Percentiles rank a stretch among this genome's conserved stretches.
These are phyloP conservation scores for Mus musculus DNA, from an alignment of 2,113 vertebrate genomes.

Conservation along the genomic window GRCm39 chrX:154381001-154381500, in stretches of 20 bases:
- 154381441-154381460: conserved; percentile 28
- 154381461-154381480: not conserved
- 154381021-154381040: not conserved
- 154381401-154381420: conserved; percentile 51
- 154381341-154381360: conserved; percentile 74
- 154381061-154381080: not conserved
- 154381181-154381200: not conserved
- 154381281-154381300: conserved; percentile 72
- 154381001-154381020: not conserved
- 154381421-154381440: not conserved
- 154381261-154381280: conserved; percentile 70
- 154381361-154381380: conserved; percentile 62
- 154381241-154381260: conserved; percentile 68
- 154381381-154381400: conserved; percentile 74
- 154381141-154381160: not conserved
- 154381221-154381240: conserved; percentile 58
- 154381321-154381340: conserved; percentile 81
- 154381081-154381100: not conserved
- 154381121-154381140: not conserved
- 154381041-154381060: conserved; percentile 31
- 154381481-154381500: not conserved
- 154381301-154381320: conserved; percentile 68
- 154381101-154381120: conserved; percentile 16
- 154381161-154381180: not conserved
- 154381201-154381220: conserved; percentile 25